Conservation (phyloP, 1,140 invertebrate genomes). For the Mamestra configurata region DNA sequence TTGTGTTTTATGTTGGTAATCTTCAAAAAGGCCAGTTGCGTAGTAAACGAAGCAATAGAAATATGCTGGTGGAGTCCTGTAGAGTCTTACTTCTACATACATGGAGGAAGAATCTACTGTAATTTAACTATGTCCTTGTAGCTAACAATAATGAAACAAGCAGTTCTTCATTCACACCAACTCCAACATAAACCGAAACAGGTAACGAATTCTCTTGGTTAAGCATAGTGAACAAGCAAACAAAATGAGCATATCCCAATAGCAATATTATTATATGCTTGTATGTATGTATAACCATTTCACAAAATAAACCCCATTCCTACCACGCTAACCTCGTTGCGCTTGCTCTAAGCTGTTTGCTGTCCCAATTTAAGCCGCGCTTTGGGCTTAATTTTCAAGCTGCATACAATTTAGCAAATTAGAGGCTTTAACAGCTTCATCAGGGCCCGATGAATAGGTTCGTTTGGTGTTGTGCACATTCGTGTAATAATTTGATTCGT, state of each 20-base stretch:
- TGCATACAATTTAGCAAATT: conserved; percentile 68
- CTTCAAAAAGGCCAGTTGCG: too few relatives aligned
- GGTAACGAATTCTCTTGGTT: background rate
- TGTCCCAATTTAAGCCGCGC: conserved; percentile 44
- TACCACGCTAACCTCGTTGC: conserved; percentile 15
- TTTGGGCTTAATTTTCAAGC: conserved; percentile 63
- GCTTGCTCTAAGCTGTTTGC: conserved; percentile 48
- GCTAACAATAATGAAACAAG: too few relatives aligned
- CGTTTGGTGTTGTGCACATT: conserved; percentile 50
- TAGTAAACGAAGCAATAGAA: too few relatives aligned
- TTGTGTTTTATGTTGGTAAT: too few relatives aligned
- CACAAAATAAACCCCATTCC: background rate
- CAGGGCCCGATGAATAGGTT: conserved; percentile 61
- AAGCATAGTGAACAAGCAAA: background rate
- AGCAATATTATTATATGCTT: background rate
- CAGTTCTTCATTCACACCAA: too few relatives aligned
- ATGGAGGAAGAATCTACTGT: too few relatives aligned
- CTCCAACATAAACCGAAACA: background rate
- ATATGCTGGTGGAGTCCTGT: too few relatives aligned
- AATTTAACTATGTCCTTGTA: too few relatives aligned
- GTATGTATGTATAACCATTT: background rate
- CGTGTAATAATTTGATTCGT: conserved; percentile 16
- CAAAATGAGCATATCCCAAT: conserved; percentile 11
- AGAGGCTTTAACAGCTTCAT: conserved; percentile 64
- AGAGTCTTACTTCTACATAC: too few relatives aligned